These are phyloP conservation scores for Camponotus floridanus DNA, from an alignment of 1,140 invertebrate species.

Conservation along the genomic window DNA sequence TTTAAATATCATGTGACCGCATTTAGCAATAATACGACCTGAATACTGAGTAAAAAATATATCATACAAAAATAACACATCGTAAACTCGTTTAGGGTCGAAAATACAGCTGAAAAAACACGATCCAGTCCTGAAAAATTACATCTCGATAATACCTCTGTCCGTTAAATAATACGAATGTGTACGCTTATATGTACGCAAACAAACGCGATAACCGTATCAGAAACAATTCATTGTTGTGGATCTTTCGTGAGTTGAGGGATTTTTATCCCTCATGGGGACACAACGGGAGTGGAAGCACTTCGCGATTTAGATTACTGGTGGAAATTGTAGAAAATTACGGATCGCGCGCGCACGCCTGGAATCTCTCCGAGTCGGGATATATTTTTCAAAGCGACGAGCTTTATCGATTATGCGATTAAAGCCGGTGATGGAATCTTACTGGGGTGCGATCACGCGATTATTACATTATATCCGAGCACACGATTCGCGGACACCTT, in stretches of 20 bases:
- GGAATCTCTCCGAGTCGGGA: conserved; percentile 26
- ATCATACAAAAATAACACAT: no score
- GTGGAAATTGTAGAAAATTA: conserved; percentile 56
- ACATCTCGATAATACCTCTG: neutral
- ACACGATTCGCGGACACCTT: conserved; percentile 26
- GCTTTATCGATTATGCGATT: conserved; percentile 73
- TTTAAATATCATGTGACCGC: neutral
- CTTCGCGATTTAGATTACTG: conserved; percentile 23
- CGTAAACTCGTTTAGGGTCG: neutral
- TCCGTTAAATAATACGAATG: no score
- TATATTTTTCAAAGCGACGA: conserved; percentile 60
- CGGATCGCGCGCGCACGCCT: neutral
- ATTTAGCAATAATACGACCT: neutral
- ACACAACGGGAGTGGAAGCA: neutral
- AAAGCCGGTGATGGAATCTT: conserved; percentile 64
- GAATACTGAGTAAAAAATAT: neutral
- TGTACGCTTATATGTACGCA: neutral
- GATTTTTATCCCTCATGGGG: neutral
- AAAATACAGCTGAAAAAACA: neutral
- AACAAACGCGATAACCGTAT: conserved; percentile 21
- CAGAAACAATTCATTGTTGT: neutral
- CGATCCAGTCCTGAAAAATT: neutral
- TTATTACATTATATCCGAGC: conserved; percentile 69
- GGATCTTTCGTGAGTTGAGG: neutral
- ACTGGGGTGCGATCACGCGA: conserved; percentile 67